Base-by-base conservation (phyloP, 2,888 invertebrate genomes). In the Habroteleia sp. region DNA sequence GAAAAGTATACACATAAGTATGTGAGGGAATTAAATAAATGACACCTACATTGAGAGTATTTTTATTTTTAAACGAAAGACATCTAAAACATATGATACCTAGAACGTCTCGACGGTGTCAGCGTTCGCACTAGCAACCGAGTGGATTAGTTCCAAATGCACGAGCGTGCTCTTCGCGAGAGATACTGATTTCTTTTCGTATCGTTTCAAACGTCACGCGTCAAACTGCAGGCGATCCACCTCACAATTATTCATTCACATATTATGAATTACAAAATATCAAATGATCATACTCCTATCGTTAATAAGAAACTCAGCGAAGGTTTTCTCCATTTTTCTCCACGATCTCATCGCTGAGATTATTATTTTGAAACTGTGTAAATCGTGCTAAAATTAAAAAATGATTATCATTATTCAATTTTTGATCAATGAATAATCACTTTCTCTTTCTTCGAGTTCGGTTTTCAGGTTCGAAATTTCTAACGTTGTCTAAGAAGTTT, bases 71-170 rank as follows among this genome's bases (percentile, higher is more conserved):
- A 29, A 17, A 42, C 2, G 7, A 13, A 31, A 39, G 39, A 41
- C 13, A 6, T 35, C 8, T 33, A 42, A 68, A 69, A 69, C 52
- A 35, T 50, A 27, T 11, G 48, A 56, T 17, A n/a, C 35, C 7
- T 44, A 14, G 7, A 50, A 42, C 29, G 8, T 54, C 54, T 42
- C 25, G 66, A 54, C 37, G 41, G 16, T 25, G 46, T 44, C 46
- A 27, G 46, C 39, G 37, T 42, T 50, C 29, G 41, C 27, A 33
- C 48, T 48, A 29, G 17, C 16, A 35, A 27, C 20, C 65, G 37
- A 65, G 65, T 54, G 31, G 71, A 72, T 72, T 72, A 72, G 62
- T 63, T 63, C 62, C 60, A 48, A 63, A 72, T 62, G 62, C 69
- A 69, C 33, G 60, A 62, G 27, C 58, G 41, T 58, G 60, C 52